Base-by-base conservation (phyloP, 2,888 invertebrate species). In the Drosophila neutralis region DNA sequence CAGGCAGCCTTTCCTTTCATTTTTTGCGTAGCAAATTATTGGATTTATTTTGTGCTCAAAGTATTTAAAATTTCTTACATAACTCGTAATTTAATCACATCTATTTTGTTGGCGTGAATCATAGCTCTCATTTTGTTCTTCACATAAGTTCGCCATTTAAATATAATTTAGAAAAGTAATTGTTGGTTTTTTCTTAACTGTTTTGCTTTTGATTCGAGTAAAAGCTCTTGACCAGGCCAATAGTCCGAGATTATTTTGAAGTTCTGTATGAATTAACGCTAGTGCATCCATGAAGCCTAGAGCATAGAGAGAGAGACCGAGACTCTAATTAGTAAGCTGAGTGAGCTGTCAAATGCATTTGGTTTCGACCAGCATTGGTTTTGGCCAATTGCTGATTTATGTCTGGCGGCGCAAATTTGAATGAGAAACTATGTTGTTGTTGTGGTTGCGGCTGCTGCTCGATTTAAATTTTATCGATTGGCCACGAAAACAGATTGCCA, bases 401-500 rank as follows among this genome's bases (percentile, higher is more conserved):
- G 84, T 24, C 38, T 56, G 61, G 38, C 45, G 49, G 60, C 10
- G 33, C 48, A 53, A 68, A 58, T 64, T n/a, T 57, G 73, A 61
- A 54, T 52, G 38, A 29, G n/a, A 42, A 40, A 45, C 48, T 27
- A 13, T 42, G 54, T 21, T 51, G 29, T 11, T 54, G 45, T 48
- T 71, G 48, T 58, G 36, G 21, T 63, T 66, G 40, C 33, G 48
- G 21, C 24, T 45, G 59, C 33, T 52, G 13, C 29, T 54, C 63
- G 54, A 40, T 73, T 72, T 62, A 69, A 79, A 70, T 72, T 70
- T 67, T 74, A 80, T 76, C 73, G 68, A 64, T 69, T 53, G 65
- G 29, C 54, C 52, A 60, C 56, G 49, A 68, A 63, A 73, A 73
- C 82, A 84, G 69, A 84, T 87, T 73, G 74, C 75, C 51, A 45